These are phyloP conservation scores for Caenorhabditis drosophilae DNA, from an alignment of 2,888 invertebrate genomes.

Conservation along the genomic window DNA sequence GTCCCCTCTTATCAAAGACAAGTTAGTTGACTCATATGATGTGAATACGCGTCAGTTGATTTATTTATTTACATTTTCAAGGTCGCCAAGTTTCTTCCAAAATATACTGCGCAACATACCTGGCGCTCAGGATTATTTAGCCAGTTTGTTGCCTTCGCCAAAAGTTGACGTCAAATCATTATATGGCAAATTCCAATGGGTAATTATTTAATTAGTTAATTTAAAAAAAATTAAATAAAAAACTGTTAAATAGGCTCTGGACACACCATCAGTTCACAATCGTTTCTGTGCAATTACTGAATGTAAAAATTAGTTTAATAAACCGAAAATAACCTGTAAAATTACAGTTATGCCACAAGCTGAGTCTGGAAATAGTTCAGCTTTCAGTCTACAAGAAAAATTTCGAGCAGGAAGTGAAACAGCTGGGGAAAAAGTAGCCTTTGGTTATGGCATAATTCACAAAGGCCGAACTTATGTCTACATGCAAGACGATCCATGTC, in stretches of 20 bases:
- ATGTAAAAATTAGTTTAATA: slow-evolving; percentile 24
- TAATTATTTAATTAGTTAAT: slow-evolving; percentile 23
- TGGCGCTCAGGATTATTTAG: slow-evolving; percentile 57
- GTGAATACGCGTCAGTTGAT: no score
- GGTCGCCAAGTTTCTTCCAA: slow-evolving; percentile 58
- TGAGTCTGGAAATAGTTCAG: slow-evolving; percentile 45
- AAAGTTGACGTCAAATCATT: slow-evolving; percentile 45
- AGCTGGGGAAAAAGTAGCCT: slow-evolving; percentile 47
- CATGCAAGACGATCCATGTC: slow-evolving; percentile 58
- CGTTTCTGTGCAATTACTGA: slow-evolving; percentile 56
- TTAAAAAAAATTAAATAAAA: slow-evolving; percentile 2
- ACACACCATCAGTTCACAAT: slow-evolving; percentile 56
- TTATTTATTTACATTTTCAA: slow-evolving; percentile 11
- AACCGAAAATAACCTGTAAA: neutral
- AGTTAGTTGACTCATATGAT: slow-evolving; percentile 12
- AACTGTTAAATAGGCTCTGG: slow-evolving; percentile 46
- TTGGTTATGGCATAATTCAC: slow-evolving; percentile 54
- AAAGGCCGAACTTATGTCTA: slow-evolving; percentile 48
- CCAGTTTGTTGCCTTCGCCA: slow-evolving; percentile 51
- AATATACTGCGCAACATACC: slow-evolving; percentile 58
- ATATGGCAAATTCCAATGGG: slow-evolving; percentile 59
- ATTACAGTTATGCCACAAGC: slow-evolving; percentile 44
- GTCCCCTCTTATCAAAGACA: slow-evolving; percentile 50
- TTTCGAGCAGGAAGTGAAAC: slow-evolving; percentile 42
- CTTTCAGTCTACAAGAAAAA: slow-evolving; percentile 49